Percentiles rank a stretch among this genome's conserved stretches.
phyloP scores from a whole-genome alignment of 1,140 invertebrate genomes.

The Zaprionus tsacasi region DNA sequence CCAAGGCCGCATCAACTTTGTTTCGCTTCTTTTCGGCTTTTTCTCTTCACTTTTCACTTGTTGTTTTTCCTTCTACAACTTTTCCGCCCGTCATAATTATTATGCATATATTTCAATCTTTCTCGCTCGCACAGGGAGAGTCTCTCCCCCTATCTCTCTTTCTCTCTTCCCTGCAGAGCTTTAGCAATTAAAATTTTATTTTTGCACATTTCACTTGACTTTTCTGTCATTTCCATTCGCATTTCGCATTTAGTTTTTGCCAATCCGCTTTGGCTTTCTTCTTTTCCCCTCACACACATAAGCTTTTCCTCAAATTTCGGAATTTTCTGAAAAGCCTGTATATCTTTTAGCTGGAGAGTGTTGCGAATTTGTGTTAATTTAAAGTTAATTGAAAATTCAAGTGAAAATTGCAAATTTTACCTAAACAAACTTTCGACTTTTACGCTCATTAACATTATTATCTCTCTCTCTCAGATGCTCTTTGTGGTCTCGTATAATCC shows the following conservation, averaged over 20 bases:
- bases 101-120: constrained; percentile 58
- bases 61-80: constrained; percentile 57
- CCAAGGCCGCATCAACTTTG: constrained; percentile 54
- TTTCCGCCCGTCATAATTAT: constrained; percentile 74
- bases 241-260: constrained; percentile 15
- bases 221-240: constrained; percentile 28
- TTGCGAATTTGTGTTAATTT: not conserved
- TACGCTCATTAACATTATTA: not conserved
- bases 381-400: not conserved
- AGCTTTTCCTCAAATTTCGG: not conserved
- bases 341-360: not conserved
- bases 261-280: constrained; percentile 4
- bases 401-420: not conserved
- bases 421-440: not conserved
- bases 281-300: not conserved
- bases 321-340: not conserved
- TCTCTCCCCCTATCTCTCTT: not conserved
- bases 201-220: constrained; percentile 47
- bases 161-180: constrained; percentile 26
- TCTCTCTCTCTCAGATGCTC: not conserved
- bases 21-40: constrained; percentile 32
- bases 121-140: constrained; percentile 17
- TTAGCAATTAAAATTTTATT: constrained; percentile 70
- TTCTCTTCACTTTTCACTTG: constrained; percentile 56
- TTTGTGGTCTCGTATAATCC: not conserved